Conservation (phyloP, 2,797 vertebrate genomes). For the Pipistrellus pipistrellus region DNA sequence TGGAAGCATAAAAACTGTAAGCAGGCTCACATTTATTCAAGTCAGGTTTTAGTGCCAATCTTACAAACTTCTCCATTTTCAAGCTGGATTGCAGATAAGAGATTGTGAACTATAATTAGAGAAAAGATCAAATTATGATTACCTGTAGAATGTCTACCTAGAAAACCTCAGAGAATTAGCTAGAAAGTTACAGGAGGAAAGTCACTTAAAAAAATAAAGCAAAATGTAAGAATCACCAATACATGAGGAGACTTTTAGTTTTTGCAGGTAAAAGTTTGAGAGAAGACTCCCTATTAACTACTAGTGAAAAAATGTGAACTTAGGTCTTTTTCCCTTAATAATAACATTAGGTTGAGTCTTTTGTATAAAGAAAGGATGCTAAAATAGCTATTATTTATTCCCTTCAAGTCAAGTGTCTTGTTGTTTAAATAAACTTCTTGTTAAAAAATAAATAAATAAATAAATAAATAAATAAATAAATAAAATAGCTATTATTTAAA, state of each 20-base stretch:
- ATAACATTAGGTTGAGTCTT: background rate
- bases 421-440: no score
- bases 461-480: no score
- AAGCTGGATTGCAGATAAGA: conserved; percentile 38
- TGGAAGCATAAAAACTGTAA: background rate
- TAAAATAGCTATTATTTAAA: conserved; percentile 20
- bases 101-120: background rate
- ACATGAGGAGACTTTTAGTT: conserved; percentile 1
- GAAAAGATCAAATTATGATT: background rate
- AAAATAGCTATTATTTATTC: conserved; percentile 12
- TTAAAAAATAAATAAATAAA: no score
- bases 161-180: conserved; percentile 11
- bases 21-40: background rate
- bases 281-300: background rate
- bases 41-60: background rate
- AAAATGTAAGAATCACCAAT: background rate
- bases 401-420: no score
- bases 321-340: background rate
- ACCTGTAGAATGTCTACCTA: background rate
- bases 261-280: background rate
- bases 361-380: background rate
- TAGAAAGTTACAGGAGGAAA: background rate
- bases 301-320: background rate
- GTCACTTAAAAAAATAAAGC: background rate
- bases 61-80: background rate